Evolutionary conservation across 2,797 vertebrate genomes (phyloP), one percentile per base, ranked within the genome.

Genomic region (Tachyglossus aculeatus): DNA sequence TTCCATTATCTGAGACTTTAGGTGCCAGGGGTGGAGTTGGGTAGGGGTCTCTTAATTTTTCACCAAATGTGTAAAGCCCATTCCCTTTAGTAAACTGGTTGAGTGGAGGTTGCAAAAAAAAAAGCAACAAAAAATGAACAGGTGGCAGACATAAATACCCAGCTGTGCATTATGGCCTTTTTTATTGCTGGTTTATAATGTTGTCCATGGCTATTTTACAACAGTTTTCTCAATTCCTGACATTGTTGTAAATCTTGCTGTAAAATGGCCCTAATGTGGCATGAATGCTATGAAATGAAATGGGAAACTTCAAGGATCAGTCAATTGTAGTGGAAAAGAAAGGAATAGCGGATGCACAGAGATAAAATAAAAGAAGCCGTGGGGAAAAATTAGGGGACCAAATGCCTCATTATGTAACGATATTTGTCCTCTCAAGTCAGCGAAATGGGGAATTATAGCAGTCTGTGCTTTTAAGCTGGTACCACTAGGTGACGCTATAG

Each of bases 401-500:
- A 61, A n/a, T 71, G 60, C 63, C 52, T 74, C 39, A 43, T 84
- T 84, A 57, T 9, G 25, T 48, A 34, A 70, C 11, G 9, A 54
- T 50, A 60, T 69, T 73, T 63, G 67, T 67, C 70, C 52, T 61
- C 56, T 0, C 2, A 1, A 0, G 27, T 54, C 2, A 13, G 16
- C 64, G 58, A 5, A 55, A 6, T 56, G 27, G 65, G 29, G 25
- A 22, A 5, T 0, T 1, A 1, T 39, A 55, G 55, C 52, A 63
- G 52, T 51, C 19, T 65, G 81, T 71, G 80, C 2, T 85, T 76
- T 24, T 61, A 62, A 2, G 0, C 41, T 55, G 31, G 29, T 45
- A 61, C 91, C 92, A 86, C 89, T 82, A 92, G 92, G 85, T 90
- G 92, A 91, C 86, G 76, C 71, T 74, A 77, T 79, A 36, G 80